Base-by-base conservation (phyloP, 2,113 vertebrate species). In the Felis chaus region DNA sequence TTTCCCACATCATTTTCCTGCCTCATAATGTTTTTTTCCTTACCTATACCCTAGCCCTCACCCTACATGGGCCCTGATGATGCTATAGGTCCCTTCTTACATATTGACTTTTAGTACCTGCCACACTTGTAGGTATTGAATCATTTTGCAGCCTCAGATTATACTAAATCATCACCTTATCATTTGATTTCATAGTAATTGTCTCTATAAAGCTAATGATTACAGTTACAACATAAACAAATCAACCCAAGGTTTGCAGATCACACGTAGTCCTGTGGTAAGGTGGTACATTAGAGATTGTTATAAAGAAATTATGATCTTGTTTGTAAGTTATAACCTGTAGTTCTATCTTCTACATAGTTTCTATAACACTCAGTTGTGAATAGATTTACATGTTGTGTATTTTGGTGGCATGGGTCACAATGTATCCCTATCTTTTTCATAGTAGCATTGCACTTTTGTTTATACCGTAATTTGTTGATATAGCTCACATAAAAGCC, bases 271-370 rank as follows among this genome's bases (percentile, higher is more conserved):
- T 23, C 80, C 79, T 61, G 53, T 88, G 33, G 27, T 84, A 53
- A 95, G 3, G 48, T 78, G 45, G 27, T 83, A 61, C 18, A 45
- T 36, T 83, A 57, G 55, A 86, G 50, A 80, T 88, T 84, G 21
- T 74, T 91, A 41, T 92, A 69, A 95, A 31, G 45, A 87, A 8
- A 33, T 85, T 73, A 73, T 65, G 27, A 84, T 91, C n/a, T 96
- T 92, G 39, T 57, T 97, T 91, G 29, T 5, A 96, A 79, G 19
- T 80, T 88, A 41, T 55, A 85, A 45, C 87, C 14, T 94, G 1
- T 50, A 73, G 15, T 93, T 83, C 21, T 90, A n/a, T 94, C 93
- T 97, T 25, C 36, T 71, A 45, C 53, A 48, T 83, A 55, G 21
- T 63, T 94, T 87, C 91, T 82, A 31, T 63, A 55, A n/a, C 4